A percentile compares a stretch with the other conserved stretches of the same genome.
Conservation (phyloP, 2,113 vertebrate genomes). For the Protobothrops flavoviridis region DNA sequence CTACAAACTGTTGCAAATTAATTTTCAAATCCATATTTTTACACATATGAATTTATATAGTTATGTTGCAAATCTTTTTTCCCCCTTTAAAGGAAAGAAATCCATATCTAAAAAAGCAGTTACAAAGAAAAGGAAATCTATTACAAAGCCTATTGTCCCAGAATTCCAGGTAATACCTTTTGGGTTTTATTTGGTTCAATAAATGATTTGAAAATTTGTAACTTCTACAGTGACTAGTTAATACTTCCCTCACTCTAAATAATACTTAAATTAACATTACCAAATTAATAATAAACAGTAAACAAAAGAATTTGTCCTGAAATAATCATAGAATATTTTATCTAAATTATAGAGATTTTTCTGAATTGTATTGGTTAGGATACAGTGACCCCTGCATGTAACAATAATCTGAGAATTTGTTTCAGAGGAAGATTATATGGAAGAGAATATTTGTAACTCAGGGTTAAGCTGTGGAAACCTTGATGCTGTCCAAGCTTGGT, state of each 20-base stretch:
- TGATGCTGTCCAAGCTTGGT: neutral
- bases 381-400: neutral
- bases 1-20: conserved; percentile 50
- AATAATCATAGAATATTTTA: neutral
- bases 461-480: neutral
- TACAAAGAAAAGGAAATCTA: conserved; percentile 78
- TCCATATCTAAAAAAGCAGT: conserved; percentile 76
- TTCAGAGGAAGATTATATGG: neutral
- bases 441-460: neutral
- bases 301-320: neutral
- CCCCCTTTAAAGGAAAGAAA: conserved; percentile 81
- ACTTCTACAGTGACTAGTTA: conserved; percentile 36
- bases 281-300: neutral
- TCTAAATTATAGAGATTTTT: neutral
- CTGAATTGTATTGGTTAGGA: neutral
- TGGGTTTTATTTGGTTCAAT: conserved; percentile 51
- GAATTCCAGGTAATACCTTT: conserved; percentile 86
- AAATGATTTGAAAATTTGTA: conserved; percentile 43
- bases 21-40: conserved; percentile 59
- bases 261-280: neutral
- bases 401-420: neutral
- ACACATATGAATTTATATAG: conserved; percentile 58
- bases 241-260: neutral
- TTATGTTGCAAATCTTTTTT: conserved; percentile 49
- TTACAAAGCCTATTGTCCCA: conserved; percentile 75